Evolutionary conservation across 2,113 vertebrate species (phyloP).

Genomic region (Kryptolebias marmoratus): DNA sequence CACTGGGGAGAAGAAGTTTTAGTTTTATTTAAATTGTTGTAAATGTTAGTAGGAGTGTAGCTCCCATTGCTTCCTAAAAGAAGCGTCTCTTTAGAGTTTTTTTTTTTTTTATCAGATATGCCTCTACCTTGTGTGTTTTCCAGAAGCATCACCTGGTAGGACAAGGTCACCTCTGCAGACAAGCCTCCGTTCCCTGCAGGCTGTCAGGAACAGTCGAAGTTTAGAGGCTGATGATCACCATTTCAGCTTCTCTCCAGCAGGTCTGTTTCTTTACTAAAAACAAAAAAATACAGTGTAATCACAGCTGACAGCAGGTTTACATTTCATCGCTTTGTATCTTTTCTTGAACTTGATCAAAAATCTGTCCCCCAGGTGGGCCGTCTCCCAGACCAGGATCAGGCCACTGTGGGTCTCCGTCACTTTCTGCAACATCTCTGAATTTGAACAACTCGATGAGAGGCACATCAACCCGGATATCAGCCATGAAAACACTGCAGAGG

Average conservation of each 20-base stretch:
- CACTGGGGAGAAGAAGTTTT: no score
- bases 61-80: not conserved
- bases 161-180: constrained; percentile 52
- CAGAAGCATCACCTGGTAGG: constrained; percentile 30
- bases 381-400: constrained; percentile 1
- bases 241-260: constrained; percentile 26
- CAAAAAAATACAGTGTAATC: not conserved
- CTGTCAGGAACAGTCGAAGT: constrained; percentile 67
- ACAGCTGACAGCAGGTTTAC: not conserved
- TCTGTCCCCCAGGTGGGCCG: constrained; percentile 31
- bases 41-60: not conserved
- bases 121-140: not conserved
- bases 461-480: not conserved
- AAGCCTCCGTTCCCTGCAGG: constrained; percentile 76
- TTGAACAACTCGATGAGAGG: constrained; percentile 11
- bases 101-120: not conserved
- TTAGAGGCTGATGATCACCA: constrained; percentile 39
- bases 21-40: no score
- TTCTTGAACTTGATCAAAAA: not conserved
- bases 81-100: not conserved
- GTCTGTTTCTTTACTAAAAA: constrained; percentile 30
- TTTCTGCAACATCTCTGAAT: constrained; percentile 4
- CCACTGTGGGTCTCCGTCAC: constrained; percentile 14
- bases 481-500: constrained; percentile 54
- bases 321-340: not conserved